Conservation (phyloP, 2,113 vertebrate genomes). For the Oncorhynchus mykiss region DNA sequence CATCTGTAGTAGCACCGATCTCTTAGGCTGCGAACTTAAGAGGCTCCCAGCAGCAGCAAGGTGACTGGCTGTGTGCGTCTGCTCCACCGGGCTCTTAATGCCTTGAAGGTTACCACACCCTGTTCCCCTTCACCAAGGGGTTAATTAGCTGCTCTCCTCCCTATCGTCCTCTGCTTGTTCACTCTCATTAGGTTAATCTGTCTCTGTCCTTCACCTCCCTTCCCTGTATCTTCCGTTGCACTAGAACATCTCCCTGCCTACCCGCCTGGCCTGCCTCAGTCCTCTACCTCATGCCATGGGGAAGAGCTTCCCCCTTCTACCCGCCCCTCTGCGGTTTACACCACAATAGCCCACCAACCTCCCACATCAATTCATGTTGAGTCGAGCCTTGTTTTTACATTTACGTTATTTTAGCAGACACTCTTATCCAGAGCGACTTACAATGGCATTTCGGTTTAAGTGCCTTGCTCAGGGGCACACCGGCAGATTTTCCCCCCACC, state of each 20-base stretch:
- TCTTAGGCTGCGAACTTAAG: not conserved
- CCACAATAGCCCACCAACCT: conserved; percentile 9
- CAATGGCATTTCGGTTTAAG: no score
- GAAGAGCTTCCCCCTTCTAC: conserved; percentile 6
- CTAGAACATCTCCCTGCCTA: conserved; percentile 43
- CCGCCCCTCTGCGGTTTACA: conserved; percentile 4
- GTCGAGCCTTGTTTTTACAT: not conserved
- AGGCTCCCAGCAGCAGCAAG: not conserved
- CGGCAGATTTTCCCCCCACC: no score
- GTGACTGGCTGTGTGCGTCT: conserved; percentile 3
- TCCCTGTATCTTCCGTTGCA: conserved; percentile 56
- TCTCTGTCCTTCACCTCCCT: conserved; percentile 63
- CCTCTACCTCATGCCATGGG: conserved; percentile 41
- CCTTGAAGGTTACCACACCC: conserved; percentile 44
- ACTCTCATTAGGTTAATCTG: conserved; percentile 76
- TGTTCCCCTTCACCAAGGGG: conserved; percentile 57
- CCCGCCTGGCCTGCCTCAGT: not conserved
- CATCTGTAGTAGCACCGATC: no score
- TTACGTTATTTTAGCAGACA: no score
- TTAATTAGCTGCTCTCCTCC: conserved; percentile 68
- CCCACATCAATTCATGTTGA: conserved; percentile 4
- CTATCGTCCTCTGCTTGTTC: conserved; percentile 72
- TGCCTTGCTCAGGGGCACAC: no score
- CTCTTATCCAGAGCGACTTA: no score
- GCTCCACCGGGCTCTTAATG: conserved; percentile 16